These are phyloP conservation scores for Scaptodrosophila lebanonensis DNA, from an alignment of 1,140 invertebrate genomes.

Conservation along the genomic window DNA sequence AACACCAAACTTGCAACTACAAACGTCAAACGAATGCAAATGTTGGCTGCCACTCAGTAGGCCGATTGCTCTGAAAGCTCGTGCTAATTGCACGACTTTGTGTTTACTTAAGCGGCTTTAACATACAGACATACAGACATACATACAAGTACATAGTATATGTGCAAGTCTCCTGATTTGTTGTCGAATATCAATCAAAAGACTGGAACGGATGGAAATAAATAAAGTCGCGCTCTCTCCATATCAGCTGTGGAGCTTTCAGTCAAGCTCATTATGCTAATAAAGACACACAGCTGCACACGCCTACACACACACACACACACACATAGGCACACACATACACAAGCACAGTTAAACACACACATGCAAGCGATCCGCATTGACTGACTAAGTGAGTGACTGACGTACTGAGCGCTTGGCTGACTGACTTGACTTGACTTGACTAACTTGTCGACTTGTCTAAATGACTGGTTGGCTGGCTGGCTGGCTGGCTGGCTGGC, in stretches of 20 bases:
- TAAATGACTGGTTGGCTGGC: constrained; percentile 36
- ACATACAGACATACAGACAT: no score
- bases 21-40: no score
- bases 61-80: no score
- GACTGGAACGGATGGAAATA: constrained; percentile 8
- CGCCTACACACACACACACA: constrained; percentile 40
- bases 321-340: neutral
- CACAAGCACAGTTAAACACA: constrained; percentile 3
- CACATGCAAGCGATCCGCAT: neutral
- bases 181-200: no score
- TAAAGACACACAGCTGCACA: constrained; percentile 62
- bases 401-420: constrained; percentile 39
- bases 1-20: no score
- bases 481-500: neutral
- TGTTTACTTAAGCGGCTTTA: no score
- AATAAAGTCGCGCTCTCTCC: constrained; percentile 49
- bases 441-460: constrained; percentile 50
- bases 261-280: constrained; percentile 69
- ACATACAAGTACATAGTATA: no score
- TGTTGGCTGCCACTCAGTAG: no score
- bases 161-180: no score
- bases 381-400: constrained; percentile 37
- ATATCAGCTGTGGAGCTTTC: constrained; percentile 63
- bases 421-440: constrained; percentile 29
- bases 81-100: no score